These are phyloP conservation scores for Otolemur garnettii DNA, from an alignment of 2,113 vertebrate species.

Conservation along the genomic window DNA sequence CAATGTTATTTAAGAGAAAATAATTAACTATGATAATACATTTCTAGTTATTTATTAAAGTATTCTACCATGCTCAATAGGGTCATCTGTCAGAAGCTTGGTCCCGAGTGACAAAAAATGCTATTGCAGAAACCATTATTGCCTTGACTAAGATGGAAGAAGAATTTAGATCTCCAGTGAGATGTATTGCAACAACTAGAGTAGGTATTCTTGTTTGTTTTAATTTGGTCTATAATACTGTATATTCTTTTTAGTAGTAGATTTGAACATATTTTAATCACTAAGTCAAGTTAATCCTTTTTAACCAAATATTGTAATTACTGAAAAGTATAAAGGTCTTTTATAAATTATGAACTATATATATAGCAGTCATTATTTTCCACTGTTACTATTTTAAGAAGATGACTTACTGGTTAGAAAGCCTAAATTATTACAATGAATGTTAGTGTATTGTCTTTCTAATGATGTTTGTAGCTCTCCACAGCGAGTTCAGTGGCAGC, in stretches of 20 bases:
- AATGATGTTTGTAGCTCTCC: not conserved
- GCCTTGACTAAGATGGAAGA: conserved; percentile 99
- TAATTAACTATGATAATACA: conserved; percentile 22
- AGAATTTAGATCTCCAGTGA: conserved; percentile 96
- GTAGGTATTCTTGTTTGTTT: conserved; percentile 85
- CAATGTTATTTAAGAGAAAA: not conserved
- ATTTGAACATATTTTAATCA: conserved; percentile 36
- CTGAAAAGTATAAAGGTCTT: not conserved
- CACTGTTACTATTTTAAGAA: conserved; percentile 2
- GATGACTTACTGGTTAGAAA: conserved; percentile 35
- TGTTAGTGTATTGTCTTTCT: conserved; percentile 4
- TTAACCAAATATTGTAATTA: conserved; percentile 3
- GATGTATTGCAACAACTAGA: conserved; percentile 98
- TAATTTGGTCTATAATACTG: not conserved
- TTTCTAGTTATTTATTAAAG: conserved; percentile 42
- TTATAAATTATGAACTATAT: conserved; percentile 54
- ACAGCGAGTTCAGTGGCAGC: not conserved
- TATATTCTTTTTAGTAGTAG: conserved; percentile 27
- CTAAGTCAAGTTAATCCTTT: not conserved
- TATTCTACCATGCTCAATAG: conserved; percentile 85
- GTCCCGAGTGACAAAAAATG: conserved; percentile 99
- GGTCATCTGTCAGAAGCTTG: conserved; percentile 98
- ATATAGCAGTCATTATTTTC: not conserved
- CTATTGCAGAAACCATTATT: conserved; percentile 99
- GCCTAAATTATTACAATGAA: not conserved